These are phyloP conservation scores for Sinonovacula constricta DNA, from an alignment of 1,140 invertebrate species.

Conservation along the genomic window DNA sequence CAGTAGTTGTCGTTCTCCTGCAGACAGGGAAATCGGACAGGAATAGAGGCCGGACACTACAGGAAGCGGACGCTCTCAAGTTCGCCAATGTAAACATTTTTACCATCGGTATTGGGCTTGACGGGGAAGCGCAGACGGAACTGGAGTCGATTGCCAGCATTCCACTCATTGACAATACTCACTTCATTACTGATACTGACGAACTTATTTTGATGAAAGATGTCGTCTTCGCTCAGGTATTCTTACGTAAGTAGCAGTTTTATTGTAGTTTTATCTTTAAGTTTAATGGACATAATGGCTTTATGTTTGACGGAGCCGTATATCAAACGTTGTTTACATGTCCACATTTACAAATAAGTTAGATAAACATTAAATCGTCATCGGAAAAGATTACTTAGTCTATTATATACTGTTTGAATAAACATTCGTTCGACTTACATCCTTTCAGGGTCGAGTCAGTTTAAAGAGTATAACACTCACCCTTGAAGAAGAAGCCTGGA, in stretches of 20 bases:
- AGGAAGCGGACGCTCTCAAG: conserved; percentile 53
- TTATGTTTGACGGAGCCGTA: conserved; percentile 10
- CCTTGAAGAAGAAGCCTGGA: no score
- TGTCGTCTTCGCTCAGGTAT: conserved; percentile 60
- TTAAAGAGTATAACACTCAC: no score
- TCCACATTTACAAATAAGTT: no score
- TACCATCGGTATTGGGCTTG: conserved; percentile 56
- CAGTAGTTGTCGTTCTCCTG: conserved; percentile 61
- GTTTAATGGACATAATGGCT: neutral
- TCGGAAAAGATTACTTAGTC: neutral
- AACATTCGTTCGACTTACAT: neutral
- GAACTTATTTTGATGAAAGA: conserved; percentile 59
- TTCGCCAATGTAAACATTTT: conserved; percentile 54
- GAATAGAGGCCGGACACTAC: conserved; percentile 43
- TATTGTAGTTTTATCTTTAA: neutral
- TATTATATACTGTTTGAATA: neutral
- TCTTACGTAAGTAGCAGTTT: conserved; percentile 55
- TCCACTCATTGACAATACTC: conserved; percentile 57
- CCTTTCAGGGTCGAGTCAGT: no score
- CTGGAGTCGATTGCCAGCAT: conserved; percentile 59
- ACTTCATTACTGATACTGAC: conserved; percentile 10
- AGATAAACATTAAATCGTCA: no score
- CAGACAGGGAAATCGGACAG: conserved; percentile 58
- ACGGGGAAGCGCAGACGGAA: conserved; percentile 51
- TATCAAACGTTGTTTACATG: conserved; percentile 9